Evolutionary conservation across 2,113 vertebrate species (phyloP).

Genomic region (Platichthys flesus): DNA sequence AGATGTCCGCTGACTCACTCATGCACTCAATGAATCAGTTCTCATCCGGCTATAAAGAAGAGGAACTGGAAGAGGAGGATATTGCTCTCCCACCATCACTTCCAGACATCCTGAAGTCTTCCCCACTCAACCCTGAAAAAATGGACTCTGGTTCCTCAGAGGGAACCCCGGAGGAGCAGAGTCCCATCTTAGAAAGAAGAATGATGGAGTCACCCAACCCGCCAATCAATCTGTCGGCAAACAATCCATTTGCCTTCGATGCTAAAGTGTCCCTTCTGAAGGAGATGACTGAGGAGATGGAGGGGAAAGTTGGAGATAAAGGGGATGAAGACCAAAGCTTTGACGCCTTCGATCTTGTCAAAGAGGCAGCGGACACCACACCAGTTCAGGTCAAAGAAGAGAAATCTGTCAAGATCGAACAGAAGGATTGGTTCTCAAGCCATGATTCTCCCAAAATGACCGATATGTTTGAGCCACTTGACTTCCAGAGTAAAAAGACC

Average conservation of each 20-base stretch:
- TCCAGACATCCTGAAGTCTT: conserved; percentile 96
- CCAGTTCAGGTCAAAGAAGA: conserved; percentile 74
- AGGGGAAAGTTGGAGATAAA: conserved; percentile 67
- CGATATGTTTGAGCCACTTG: conserved; percentile 71
- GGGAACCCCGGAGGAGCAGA: conserved; percentile 80
- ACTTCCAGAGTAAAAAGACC: conserved; percentile 67
- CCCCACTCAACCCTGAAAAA: conserved; percentile 86
- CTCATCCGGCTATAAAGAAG: conserved; percentile 83
- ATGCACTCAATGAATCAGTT: conserved; percentile 85
- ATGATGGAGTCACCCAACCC: conserved; percentile 84
- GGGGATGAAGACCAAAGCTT: conserved; percentile 83
- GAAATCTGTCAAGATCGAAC: conserved; percentile 59
- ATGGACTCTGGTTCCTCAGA: conserved; percentile 82
- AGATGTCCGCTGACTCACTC: conserved; percentile 78
- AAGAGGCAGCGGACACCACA: conserved; percentile 84
- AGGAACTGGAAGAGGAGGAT: conserved; percentile 76
- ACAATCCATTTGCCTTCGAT: conserved; percentile 82
- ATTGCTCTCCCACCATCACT: conserved; percentile 84
- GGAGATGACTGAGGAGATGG: conserved; percentile 86
- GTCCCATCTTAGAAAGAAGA: conserved; percentile 75
- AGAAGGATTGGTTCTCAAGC: conserved; percentile 77
- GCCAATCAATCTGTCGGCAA: conserved; percentile 82
- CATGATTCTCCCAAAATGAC: conserved; percentile 67
- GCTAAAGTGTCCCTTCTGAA: conserved; percentile 87
- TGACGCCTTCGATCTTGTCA: conserved; percentile 93